A percentile compares a stretch with the other conserved stretches of the same genome.
Conservation (phyloP, 1,140 invertebrate genomes). For the Ridgeia piscesae region DNA sequence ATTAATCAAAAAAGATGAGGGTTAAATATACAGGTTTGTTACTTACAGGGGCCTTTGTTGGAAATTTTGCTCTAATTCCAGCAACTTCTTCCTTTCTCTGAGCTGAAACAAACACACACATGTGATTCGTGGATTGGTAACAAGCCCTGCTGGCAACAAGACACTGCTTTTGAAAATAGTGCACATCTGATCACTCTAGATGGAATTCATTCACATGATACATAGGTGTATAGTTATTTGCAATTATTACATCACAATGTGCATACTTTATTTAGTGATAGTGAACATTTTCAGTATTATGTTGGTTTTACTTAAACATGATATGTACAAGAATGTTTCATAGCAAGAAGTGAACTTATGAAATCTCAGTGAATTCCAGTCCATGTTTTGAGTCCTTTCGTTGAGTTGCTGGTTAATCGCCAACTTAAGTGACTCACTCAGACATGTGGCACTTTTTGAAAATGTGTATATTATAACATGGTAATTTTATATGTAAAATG, state of each 20-base stretch:
- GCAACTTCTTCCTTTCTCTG: conserved; percentile 22
- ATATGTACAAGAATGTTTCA: too few species aligned
- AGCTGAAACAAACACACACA: conserved; percentile 14
- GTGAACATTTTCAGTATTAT: too few species aligned
- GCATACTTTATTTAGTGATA: background rate
- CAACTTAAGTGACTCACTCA: too few species aligned
- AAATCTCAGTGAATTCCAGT: too few species aligned
- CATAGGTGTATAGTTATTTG: background rate
- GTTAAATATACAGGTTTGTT: background rate
- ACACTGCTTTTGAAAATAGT: too few species aligned
- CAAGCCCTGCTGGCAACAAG: background rate
- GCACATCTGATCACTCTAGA: background rate
- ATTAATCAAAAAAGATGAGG: background rate
- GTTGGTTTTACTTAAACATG: too few species aligned
- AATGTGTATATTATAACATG: too few species aligned
- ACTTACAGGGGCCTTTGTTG: conserved; percentile 20
- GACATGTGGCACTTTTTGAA: too few species aligned
- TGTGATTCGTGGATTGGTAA: background rate
- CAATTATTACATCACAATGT: background rate
- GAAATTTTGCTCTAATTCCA: conserved; percentile 20
- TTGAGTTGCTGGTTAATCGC: too few species aligned
- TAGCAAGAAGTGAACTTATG: too few species aligned
- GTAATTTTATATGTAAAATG: too few species aligned
- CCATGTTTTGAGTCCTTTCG: too few species aligned
- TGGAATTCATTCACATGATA: background rate